Conservation (phyloP, 2,113 vertebrate species). For the Myotis lucifugus region DNA sequence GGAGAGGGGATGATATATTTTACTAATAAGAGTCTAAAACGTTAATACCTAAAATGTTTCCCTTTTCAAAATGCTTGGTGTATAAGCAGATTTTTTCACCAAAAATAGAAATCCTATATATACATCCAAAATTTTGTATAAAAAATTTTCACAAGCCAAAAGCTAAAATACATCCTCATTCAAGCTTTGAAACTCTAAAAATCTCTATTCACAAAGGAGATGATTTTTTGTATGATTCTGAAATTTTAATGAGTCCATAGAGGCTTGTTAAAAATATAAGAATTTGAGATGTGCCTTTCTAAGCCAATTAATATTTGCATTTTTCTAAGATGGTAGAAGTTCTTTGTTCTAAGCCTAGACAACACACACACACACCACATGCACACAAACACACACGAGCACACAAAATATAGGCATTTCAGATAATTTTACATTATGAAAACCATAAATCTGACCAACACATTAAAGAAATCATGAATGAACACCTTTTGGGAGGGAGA, state of each 20-base stretch:
- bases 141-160: constrained; percentile 43
- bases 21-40: background rate
- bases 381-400: rapidly evolving
- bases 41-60: background rate
- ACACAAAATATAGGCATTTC: background rate
- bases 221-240: background rate
- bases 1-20: background rate
- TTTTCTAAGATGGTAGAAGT: background rate
- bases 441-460: background rate
- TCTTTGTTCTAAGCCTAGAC: background rate
- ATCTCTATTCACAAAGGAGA: constrained; percentile 29
- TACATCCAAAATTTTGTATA: background rate
- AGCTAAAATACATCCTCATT: constrained; percentile 25
- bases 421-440: constrained; percentile 5
- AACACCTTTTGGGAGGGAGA: background rate
- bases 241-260: constrained; percentile 15
- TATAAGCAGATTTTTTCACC: background rate
- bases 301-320: constrained; percentile 35
- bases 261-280: constrained; percentile 63
- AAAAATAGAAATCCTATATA: background rate
- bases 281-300: constrained; percentile 47
- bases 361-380: background rate
- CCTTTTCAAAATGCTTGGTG: background rate
- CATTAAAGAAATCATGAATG: background rate
- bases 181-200: constrained; percentile 57